phyloP scores from a whole-genome alignment of 2,113 vertebrate species.

The Onychorhynchus coronatus region DNA sequence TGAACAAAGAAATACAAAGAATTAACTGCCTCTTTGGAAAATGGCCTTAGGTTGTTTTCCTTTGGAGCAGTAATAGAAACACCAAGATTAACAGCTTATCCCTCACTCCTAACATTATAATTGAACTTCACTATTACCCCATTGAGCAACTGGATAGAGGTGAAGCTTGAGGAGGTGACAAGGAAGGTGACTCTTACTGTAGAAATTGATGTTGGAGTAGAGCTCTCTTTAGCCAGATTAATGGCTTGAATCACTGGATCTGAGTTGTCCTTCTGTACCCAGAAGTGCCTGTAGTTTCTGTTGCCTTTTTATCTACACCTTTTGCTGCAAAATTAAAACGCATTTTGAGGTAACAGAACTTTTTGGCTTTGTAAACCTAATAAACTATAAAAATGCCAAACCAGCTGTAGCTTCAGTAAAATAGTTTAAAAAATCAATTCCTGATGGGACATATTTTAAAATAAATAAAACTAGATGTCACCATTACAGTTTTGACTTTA shows the following conservation, averaged over 20 bases:
- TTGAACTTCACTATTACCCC: background rate
- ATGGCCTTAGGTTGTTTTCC: background rate
- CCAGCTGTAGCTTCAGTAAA: background rate
- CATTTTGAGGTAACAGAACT: background rate
- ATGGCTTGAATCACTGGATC: conserved; percentile 3
- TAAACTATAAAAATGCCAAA: background rate
- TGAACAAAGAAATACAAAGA: background rate
- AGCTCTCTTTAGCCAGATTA: conserved; percentile 37
- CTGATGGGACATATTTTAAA: background rate
- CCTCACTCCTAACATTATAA: background rate
- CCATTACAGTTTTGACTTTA: background rate
- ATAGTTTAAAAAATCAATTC: background rate
- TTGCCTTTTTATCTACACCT: background rate
- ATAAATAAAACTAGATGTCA: background rate
- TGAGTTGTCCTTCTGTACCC: background rate
- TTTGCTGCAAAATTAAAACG: background rate
- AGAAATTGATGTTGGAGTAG: conserved; percentile 7
- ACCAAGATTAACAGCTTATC: background rate
- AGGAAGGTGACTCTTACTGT: conserved; percentile 20
- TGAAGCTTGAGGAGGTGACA: background rate
- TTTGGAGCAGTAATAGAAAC: background rate
- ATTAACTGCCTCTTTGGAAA: background rate
- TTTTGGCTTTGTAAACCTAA: background rate
- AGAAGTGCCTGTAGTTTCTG: background rate
- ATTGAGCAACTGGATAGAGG: conserved; percentile 3